Base-by-base conservation (phyloP, 2,113 vertebrate genomes). In the Sinocyclocheilus anshuiensis region DNA sequence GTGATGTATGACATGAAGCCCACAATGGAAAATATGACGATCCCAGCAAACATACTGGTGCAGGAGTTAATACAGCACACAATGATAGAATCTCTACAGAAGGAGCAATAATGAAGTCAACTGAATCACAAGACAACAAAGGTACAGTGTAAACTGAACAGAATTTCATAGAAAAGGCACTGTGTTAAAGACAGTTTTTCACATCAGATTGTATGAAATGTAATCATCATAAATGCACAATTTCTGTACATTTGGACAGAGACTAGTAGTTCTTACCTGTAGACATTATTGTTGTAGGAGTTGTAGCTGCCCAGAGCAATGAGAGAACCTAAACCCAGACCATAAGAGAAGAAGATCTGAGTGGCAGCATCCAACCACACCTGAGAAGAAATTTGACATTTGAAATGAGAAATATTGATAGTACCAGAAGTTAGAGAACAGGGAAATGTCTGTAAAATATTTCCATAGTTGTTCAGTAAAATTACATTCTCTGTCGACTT, bases 361-460 rank as follows among this genome's bases (percentile, higher is more conserved):
- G 97, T 97, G 20, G 97, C 97, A 15, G 97, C 97, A 0, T 98
- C 97, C 92, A 97, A 92, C 97, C 97, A 98, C 87, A 98, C 97
- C 97, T 97, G 88, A 0, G 0, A 81, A 87, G 55, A 88, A 88
- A 12, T 1, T 4, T 13, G 55, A 88, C 86, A 12, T 1, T 4
- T 13, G n/a, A 69, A 22, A 59, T 16, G 0, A 42, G 15, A 42
- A 29, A 67, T 10, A 12, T 50, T 18, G 18, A 71, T 36, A 36
- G 29, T 36, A 33, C 29, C 22, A 72, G 4, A 5, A 16, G 2
- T 72, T 45, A 45, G 42, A 45, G 9, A 45, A 45, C 42, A 45
- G 42, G 9, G 42, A 0, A 45, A 45, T 45, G 8, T 45, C 1
- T 45, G 42, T 10, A 42, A 42, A 42, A 42, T 42, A 8, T 9